A percentile compares a stretch with the other conserved stretches of the same genome.
These are phyloP conservation scores for Macropodus opercularis DNA, from an alignment of 2,797 vertebrate species.

Conservation along the genomic window DNA sequence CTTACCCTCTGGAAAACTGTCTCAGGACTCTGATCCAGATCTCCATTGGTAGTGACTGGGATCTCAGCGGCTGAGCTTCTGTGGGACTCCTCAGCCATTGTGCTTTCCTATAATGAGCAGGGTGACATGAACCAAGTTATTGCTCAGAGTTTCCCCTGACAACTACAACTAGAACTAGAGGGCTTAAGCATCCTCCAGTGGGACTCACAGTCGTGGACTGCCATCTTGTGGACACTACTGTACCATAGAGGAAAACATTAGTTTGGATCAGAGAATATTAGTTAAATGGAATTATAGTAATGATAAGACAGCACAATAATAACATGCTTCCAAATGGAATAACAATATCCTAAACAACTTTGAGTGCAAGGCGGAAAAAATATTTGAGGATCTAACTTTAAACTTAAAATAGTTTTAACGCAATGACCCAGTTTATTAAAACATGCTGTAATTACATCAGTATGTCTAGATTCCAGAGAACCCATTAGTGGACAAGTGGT, in stretches of 20 bases:
- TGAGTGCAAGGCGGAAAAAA: not conserved
- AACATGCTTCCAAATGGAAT: not conserved
- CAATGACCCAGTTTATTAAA: not conserved
- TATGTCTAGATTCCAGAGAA: not conserved
- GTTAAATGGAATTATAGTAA: not conserved
- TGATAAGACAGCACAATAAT: not conserved
- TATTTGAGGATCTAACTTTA: not conserved
- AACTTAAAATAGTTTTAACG: not conserved
- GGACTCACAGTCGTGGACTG: constrained; percentile 27
- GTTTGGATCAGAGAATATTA: not conserved
- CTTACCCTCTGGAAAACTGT: constrained; percentile 87
- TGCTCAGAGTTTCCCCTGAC: constrained; percentile 16
- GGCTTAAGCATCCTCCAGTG: not conserved
- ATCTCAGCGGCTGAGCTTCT: constrained; percentile 95
- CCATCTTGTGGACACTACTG: constrained; percentile 64
- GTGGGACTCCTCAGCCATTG: constrained; percentile 90
- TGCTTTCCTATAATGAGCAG: constrained; percentile 67
- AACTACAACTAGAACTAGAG: constrained; percentile 3
- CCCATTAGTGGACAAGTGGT: not conserved
- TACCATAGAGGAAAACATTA: not conserved
- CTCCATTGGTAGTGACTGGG: constrained; percentile 94
- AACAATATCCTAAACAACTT: not conserved
- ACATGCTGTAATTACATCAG: not conserved
- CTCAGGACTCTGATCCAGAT: constrained; percentile 86
- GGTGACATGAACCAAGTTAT: constrained; percentile 31